Evolutionary conservation across 1,140 invertebrate genomes (phyloP).

Genomic region (Mamestra configurata): DNA sequence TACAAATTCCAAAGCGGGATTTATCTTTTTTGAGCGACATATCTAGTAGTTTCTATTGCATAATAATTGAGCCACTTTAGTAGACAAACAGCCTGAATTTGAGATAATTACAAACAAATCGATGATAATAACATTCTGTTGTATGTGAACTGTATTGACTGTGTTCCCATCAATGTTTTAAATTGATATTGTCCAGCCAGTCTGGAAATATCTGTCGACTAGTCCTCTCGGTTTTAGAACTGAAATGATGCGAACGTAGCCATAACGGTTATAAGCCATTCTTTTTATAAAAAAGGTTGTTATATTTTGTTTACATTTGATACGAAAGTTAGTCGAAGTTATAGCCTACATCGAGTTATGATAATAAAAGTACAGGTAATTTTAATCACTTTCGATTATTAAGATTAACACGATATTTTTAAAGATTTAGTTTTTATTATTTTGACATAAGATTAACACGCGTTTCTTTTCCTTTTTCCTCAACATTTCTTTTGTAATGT

Average conservation of each 20-base stretch:
- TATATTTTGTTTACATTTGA: conserved; percentile 80
- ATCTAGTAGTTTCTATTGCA: conserved; percentile 43
- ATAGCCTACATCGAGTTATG: conserved; percentile 83
- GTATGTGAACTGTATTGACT: conserved; percentile 49
- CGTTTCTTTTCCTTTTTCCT: conserved; percentile 65
- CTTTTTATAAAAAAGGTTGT: conserved; percentile 68
- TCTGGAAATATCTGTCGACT: conserved; percentile 43
- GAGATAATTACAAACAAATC: conserved; percentile 23
- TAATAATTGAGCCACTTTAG: conserved; percentile 29
- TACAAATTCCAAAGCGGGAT: conserved; percentile 23
- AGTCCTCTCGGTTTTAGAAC: conserved; percentile 52
- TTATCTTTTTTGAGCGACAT: conserved; percentile 34
- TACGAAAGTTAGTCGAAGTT: conserved; percentile 75
- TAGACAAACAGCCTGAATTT: conserved; percentile 43
- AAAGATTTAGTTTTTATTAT: conserved; percentile 78
- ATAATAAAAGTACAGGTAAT: conserved; percentile 85
- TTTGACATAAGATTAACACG: conserved; percentile 75
- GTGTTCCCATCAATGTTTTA: conserved; percentile 51
- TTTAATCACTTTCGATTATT: conserved; percentile 78
- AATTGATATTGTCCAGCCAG: conserved; percentile 32
- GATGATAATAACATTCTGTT: conserved; percentile 44
- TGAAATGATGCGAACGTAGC: conserved; percentile 56
- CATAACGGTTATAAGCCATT: conserved; percentile 63
- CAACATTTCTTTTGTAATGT: conserved; percentile 67
- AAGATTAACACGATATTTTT: conserved; percentile 76